Percentiles rank a stretch among this genome's conserved stretches.
These are phyloP conservation scores for Atta cephalotes DNA, from an alignment of 1,140 invertebrate genomes.

Conservation along the genomic window DNA sequence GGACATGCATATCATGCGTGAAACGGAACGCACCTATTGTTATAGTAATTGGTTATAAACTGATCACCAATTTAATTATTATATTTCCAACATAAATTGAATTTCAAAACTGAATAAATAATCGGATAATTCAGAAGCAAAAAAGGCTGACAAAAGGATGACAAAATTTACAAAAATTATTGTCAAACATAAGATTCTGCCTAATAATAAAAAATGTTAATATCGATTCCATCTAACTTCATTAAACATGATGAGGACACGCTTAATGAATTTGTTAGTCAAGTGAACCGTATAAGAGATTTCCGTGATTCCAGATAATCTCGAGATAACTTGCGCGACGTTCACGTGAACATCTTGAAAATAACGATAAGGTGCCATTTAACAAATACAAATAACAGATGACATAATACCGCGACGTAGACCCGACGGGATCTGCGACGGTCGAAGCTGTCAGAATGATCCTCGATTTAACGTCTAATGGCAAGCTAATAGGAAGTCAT, in stretches of 20 bases:
- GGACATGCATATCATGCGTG: no score
- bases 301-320: background rate
- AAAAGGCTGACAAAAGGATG: no score
- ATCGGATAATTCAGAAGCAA: no score
- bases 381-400: background rate
- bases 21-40: no score
- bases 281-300: background rate
- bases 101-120: no score
- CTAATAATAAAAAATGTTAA: background rate
- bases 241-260: background rate
- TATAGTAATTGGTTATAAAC: no score
- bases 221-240: background rate
- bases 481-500: background rate
- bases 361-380: background rate
- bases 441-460: background rate
- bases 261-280: background rate
- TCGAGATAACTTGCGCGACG: background rate
- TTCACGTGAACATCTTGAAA: background rate
- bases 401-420: background rate
- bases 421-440: background rate
- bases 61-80: no score
- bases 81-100: no score
- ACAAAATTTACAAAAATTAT: constrained; percentile 4
- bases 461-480: background rate
- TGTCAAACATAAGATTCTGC: background rate